Conservation (phyloP, 2,113 vertebrate genomes). For the Ameiurus melas region DNA sequence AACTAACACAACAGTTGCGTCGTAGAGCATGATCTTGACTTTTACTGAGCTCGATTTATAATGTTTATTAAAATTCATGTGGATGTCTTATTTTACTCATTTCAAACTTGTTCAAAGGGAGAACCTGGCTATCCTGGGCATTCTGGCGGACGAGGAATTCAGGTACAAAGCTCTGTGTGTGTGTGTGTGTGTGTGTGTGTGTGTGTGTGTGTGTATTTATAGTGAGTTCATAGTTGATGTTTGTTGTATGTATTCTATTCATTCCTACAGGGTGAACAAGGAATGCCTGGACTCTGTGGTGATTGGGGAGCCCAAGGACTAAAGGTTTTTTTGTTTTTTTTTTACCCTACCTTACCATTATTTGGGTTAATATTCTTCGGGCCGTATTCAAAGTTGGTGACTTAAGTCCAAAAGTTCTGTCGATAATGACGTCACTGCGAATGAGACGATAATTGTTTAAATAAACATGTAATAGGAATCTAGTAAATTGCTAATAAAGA, state of each 20-base stretch:
- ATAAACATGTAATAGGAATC: not conserved
- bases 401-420: not conserved
- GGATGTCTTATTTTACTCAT: not conserved
- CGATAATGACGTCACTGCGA: not conserved
- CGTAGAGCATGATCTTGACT: not conserved
- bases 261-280: conserved; percentile 26
- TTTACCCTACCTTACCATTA: not conserved
- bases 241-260: not conserved
- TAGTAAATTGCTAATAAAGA: not conserved
- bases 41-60: not conserved
- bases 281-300: conserved; percentile 40
- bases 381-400: not conserved
- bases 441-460: not conserved
- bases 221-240: not conserved
- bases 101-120: conserved; percentile 35
- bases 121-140: not conserved
- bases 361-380: not conserved
- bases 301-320: conserved; percentile 29
- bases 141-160: conserved; percentile 6
- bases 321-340: conserved; percentile 23
- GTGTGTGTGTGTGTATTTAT: not conserved
- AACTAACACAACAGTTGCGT: not conserved
- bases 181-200: not conserved
- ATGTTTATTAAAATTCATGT: not conserved
- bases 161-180: conserved; percentile 30